These are phyloP conservation scores for Podarcis siculus DNA, from an alignment of 2,797 vertebrate species.

Conservation along the genomic window DNA sequence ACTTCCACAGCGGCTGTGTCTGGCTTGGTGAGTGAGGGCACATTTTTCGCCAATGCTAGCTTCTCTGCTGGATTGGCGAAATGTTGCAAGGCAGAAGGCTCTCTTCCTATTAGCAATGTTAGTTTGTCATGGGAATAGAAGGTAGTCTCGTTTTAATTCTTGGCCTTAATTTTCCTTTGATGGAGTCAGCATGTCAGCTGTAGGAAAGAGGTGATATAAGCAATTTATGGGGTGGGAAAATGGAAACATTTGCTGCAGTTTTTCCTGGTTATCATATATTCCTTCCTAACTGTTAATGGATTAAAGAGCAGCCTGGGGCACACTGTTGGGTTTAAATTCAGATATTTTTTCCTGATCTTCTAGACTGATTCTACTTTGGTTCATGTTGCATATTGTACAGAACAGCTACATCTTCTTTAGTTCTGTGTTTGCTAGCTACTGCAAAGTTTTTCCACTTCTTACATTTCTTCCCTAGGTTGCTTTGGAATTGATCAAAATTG, in stretches of 20 bases:
- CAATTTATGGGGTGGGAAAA: no score
- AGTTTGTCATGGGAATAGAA: background rate
- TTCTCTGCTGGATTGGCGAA: background rate
- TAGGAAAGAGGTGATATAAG: no score
- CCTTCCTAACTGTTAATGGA: background rate
- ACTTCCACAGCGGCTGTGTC: slow-evolving; percentile 96
- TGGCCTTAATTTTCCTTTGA: background rate
- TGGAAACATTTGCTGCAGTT: background rate
- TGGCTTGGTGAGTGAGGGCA: slow-evolving; percentile 84
- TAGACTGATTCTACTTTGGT: background rate
- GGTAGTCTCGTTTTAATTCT: background rate
- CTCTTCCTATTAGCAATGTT: background rate
- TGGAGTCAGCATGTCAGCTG: background rate
- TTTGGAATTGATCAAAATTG: slow-evolving; percentile 93
- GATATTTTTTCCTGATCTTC: background rate
- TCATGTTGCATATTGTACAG: background rate
- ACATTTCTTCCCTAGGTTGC: slow-evolving; percentile 84
- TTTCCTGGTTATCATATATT: background rate
- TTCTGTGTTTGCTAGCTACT: background rate
- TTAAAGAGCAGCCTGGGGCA: background rate
- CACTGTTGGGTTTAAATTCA: background rate
- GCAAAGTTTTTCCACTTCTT: background rate
- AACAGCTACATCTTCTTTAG: background rate
- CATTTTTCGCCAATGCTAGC: background rate
- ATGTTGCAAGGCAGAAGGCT: background rate